Base-by-base conservation (phyloP, 2,113 vertebrate genomes). In the Callionymus lyra region DNA sequence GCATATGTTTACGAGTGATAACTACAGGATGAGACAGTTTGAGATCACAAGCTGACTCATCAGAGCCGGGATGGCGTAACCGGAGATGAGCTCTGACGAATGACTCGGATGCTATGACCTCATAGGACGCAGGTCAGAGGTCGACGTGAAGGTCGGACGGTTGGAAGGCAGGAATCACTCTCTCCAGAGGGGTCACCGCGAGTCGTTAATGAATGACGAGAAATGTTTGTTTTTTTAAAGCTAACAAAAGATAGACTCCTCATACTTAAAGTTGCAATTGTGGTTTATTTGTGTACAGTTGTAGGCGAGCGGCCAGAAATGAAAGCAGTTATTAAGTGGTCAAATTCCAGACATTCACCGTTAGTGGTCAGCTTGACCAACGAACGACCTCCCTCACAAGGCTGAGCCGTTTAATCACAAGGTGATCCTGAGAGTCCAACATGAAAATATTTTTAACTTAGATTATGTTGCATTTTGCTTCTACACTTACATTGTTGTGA, bases 281-380 rank as follows among this genome's bases (percentile, higher is more conserved):
- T n/a, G n/a, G n/a, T n/a, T n/a, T 38, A 8, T 16, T n/a, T 47
- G 45, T 37, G 63, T 65, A 36, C 50, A 56, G 15, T 42, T 54
- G 59, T 12, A 41, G 46, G 44, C 10, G 18, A 31, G 34, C 21
- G 36, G 13, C 34, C 56, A 54, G 34, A 45, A 17, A 14, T 43
- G 45, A 37, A 31, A 36, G 31, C 33, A 47, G 36, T 43, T 63
- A 59, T 63, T 59, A 55, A 41, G 39, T 67, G 64, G 77, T 73
- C 74, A 74, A 68, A 80, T 78, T 62, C 71, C 77, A 80, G 58
- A 64, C 47, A 59, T 60, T 68, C 59, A 63, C 32, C 55, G 59
- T 42, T 56, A 69, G 60, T 70, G 55, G 78, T 62, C 44, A 56
- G 56, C 58, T 58, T 60, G 35, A 60, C 47, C 38, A 41, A 31